Evolutionary conservation across 1,140 invertebrate genomes (phyloP), one percentile per base, ranked within the genome.

Genomic region (Rhagoletis pomonella): DNA sequence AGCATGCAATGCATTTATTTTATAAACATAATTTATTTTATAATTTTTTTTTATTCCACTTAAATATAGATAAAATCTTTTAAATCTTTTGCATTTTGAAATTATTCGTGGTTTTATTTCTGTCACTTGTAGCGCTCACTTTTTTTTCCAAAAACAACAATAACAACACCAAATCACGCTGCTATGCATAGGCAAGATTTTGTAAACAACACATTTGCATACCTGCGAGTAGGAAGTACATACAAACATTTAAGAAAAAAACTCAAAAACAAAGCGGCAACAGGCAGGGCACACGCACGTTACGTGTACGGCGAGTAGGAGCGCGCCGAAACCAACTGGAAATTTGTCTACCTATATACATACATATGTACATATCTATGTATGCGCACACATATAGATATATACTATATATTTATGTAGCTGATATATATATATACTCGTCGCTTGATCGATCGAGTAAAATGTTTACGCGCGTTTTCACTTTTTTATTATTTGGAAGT

Each of bases 141-240:
- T 55, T 81, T 9, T 10, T 10, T 55, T 14, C 17, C 73, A 81
- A 81, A 50, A 55, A 50, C 7, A 55, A 62, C 60, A 81, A 55
- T 29, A 58, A 14, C 47, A n/a, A n/a, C n/a, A n/a, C n/a, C n/a
- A n/a, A n/a, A n/a, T n/a, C n/a, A n/a, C n/a, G n/a, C n/a, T n/a
- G 44, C 12, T 73, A 47, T 17, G 44, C 69, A 73, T n/a, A n/a
- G 6, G 4, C 69, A 81, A 81, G 4, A 77, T 44, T 62, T 62
- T 73, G 47, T 77, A 77, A 19, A 50, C 73, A 77, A 77, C n/a
- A 77, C 44, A 55, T 55, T 12, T 81, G 47, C 6, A 81, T 81
- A 81, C 47, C 47, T 81, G n/a, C n/a, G 73, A 17, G 7, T 50
- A 81, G 29, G 29, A 0, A 29, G 73, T 42, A 50, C n/a, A 81